Evolutionary conservation across 2,797 vertebrate species (phyloP), one percentile per base, ranked within the genome.

Genomic region (Chelon labrosus): DNA sequence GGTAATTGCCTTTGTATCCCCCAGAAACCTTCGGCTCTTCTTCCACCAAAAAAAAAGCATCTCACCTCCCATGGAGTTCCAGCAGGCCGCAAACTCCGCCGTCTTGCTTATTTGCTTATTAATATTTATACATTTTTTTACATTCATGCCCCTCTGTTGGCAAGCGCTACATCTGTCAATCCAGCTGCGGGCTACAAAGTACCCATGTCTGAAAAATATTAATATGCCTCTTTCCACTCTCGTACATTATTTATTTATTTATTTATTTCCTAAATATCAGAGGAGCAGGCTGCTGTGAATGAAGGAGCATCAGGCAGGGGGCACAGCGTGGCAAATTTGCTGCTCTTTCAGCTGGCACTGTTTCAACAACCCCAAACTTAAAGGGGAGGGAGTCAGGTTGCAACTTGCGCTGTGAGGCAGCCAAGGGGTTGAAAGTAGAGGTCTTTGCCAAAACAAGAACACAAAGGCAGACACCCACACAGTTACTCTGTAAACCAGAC

Each of bases 1-100:
- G 89, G 94, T 94, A 96, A 95, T 94, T 95, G 92, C 92, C 89
- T 92, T 92, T 89, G 91, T 92, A 85, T 93, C 83, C 91, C 90
- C 85, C 57, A 74, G 84, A 90, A 54, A 52, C 79, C 77, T 49
- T 7, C 65, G n/a, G 79, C 75, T 85, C 64, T 58, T 88, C 88
- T 85, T 73, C 65, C 69, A 68, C 73, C 31, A 87, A 88, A 80
- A 86, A 31, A 31, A 35, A 35, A 46, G 14, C 89, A 84, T 83
- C 54, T 73, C 73, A 82, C 88, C 87, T 89, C 86, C 87, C 76
- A 65, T 70, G 52, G 90, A 91, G 5, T 16, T 92, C 0, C 25
- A 90, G 76, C 42, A 80, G 81, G 85, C 88, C 83, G 82, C 84
- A 83, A 92, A 92, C 88, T 88, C 82, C 76, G 80, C 86, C 59